Evolutionary conservation across 2,113 vertebrate genomes (phyloP).

Genomic region (Rhabdomys dilectus): DNA sequence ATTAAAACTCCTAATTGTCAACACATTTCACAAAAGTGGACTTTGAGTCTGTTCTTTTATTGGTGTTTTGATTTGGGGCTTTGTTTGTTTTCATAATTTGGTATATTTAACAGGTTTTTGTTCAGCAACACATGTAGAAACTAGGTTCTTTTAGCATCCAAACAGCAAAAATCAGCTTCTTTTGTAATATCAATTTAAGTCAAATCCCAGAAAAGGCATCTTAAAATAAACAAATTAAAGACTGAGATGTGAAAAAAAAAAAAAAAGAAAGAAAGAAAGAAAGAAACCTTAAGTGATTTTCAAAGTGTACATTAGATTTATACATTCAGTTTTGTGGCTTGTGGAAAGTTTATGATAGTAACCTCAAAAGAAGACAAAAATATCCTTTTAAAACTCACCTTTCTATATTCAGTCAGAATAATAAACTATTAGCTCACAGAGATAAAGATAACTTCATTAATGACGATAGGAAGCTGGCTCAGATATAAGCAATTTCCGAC

Average conservation of each 20-base stretch:
- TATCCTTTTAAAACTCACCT: conserved; percentile 57
- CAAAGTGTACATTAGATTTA: conserved; percentile 51
- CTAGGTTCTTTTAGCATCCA: neutral
- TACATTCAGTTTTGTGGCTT: conserved; percentile 6
- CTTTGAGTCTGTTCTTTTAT: neutral
- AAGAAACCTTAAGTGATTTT: conserved; percentile 35
- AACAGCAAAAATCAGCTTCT: neutral
- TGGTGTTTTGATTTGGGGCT: neutral
- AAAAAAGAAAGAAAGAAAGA: conserved; percentile 51
- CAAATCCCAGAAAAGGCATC: conserved; percentile 2
- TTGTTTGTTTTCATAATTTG: neutral
- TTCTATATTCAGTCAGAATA: conserved; percentile 68
- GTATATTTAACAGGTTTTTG: conserved; percentile 6
- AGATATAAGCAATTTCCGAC: conserved; percentile 58
- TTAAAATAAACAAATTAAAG: neutral
- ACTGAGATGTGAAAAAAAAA: conserved; percentile 9
- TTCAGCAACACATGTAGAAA: neutral
- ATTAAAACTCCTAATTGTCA: neutral
- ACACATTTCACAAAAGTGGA: neutral
- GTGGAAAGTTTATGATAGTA: conserved; percentile 59
- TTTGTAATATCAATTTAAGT: conserved; percentile 40
- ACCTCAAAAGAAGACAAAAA: conserved; percentile 63
- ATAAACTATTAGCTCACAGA: conserved; percentile 73
- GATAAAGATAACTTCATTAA: conserved; percentile 75
- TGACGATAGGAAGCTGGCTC: conserved; percentile 53